Base-by-base conservation (phyloP, 1,140 invertebrate species). In the Caenorhabditis inopinata region DNA sequence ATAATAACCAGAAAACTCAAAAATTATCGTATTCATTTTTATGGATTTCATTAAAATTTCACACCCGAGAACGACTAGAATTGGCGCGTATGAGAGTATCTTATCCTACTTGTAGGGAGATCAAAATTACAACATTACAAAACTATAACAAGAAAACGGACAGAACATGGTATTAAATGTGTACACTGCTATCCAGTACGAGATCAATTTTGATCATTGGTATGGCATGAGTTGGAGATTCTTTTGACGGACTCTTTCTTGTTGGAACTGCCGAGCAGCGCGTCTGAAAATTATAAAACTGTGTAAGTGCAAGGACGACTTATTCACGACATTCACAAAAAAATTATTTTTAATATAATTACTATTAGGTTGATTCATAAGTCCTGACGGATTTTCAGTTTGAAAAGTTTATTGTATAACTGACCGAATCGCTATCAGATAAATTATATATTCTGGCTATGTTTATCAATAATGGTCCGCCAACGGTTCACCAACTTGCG, bases 141-240 rank as follows among this genome's bases (percentile, higher is more conserved):
- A 58, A 58, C n/a, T 32, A 32, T 2, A 38, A 68, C 27, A 14
- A 16, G 38, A 4, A 68, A n/a, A 68, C 9, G 38, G 21, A 68
- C 9, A 68, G 38, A 42, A 68, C 35, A 75, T 27, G 45, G 12
- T 47, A 27, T 75, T 75, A 75, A 32, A 75, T 75, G 32, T 75
- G 74, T 35, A 75, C 74, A 49, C 74, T 75, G 74, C 74, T 75
- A 75, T 58, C 78, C 9, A 79, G 35, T 23, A 68, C 78, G 14
- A 79, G 38, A 58, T 79, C 27, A 46, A 79, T 74, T 35, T 45
- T 49, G n/a, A 68, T 79, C 77, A 35, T 47, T 25, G 47, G 74
- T 47, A 75, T 48, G 0, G 18, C 11, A 75, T 51, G 74, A 27
- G 32, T 47, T 47, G 58, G 73, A 14, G 35, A 47, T 25, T 74